Percentiles rank a stretch among this genome's conserved stretches.
These are phyloP conservation scores for Zoroaster sp. DNA, from an alignment of 53 echinoderm and acorn worm genomes.

Conservation along the genomic window DNA sequence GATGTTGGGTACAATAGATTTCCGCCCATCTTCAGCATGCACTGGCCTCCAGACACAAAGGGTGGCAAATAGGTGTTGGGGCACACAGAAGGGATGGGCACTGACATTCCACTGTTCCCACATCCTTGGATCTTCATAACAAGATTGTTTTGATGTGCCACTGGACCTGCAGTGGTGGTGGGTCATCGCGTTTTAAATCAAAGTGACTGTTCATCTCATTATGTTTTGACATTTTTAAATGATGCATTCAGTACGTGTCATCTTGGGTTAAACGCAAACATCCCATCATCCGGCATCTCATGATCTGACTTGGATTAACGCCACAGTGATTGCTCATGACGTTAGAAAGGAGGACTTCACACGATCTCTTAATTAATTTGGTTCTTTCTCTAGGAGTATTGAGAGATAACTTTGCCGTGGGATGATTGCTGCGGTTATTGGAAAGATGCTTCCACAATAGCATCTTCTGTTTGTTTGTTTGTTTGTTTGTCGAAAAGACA, in stretches of 20 bases:
- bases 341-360: not conserved
- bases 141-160: not conserved
- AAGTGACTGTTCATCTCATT: not conserved
- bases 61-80: not conserved
- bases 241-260: not conserved
- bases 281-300: not conserved
- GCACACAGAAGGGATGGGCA: not conserved
- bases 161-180: not conserved
- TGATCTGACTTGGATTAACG: not conserved
- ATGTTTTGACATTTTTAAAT: not conserved
- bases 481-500: not conserved
- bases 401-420: not conserved
- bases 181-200: not conserved
- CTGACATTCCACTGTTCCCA: not conserved
- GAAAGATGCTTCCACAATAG: not conserved
- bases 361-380: not conserved
- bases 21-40: conserved; percentile 22
- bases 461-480: not conserved
- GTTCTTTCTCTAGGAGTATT: not conserved
- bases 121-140: not conserved
- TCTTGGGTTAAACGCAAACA: not conserved
- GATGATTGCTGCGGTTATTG: not conserved
- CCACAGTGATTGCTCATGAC: no score
- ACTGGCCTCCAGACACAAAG: conserved; percentile 7
- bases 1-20: conserved; percentile 39